Base-by-base conservation (phyloP, 2,888 invertebrate genomes). In the Belgica antarctica region DNA sequence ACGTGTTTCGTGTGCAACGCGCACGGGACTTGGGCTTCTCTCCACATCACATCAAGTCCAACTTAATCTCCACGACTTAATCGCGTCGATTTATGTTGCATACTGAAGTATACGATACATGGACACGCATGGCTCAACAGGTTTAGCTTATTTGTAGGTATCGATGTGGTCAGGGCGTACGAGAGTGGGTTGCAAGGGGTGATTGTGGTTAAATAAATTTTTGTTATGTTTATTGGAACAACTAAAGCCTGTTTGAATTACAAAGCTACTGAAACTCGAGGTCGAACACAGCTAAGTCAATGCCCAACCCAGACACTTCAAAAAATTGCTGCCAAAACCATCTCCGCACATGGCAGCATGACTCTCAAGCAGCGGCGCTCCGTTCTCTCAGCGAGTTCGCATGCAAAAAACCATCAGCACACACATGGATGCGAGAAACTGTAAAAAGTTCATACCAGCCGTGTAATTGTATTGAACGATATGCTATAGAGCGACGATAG, bases 401-500 rank as follows among this genome's bases (percentile, higher is more conserved):
- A 17, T 52, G 7, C 22, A 22, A 52, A 8, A 12, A 31, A 52
- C 12, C 17, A 52, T 4, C 52, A 52, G 15, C 41, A 41, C 41
- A 41, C 41, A 41, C 41, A 41, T 10, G n/a, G 41, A 41, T 12
- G 15, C 12, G 41, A n/a, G 41, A 41, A 52, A 52, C 52, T 52
- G 52, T 52, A 52, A 52, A 52, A 52, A 52, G n/a, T 52, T 52
- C 52, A 22, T 52, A 12, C 19, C 34, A 31, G 52, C 2, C n/a
- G 4, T 52, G 2, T 12, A 22, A 52, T 52, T 52, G 52, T 52
- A 52, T 52, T 52, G 52, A 52, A 52, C 22, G 7, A 22, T 52
- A 22, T 3, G 22, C 52, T 52, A 52, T 52, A 52, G 17, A 31
- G n/a, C n/a, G n/a, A 15, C 41, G 41, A 41, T 52, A 52, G 22